Base-by-base conservation (phyloP, 2,888 invertebrate genomes). In the Sylvicola fuscatus region DNA sequence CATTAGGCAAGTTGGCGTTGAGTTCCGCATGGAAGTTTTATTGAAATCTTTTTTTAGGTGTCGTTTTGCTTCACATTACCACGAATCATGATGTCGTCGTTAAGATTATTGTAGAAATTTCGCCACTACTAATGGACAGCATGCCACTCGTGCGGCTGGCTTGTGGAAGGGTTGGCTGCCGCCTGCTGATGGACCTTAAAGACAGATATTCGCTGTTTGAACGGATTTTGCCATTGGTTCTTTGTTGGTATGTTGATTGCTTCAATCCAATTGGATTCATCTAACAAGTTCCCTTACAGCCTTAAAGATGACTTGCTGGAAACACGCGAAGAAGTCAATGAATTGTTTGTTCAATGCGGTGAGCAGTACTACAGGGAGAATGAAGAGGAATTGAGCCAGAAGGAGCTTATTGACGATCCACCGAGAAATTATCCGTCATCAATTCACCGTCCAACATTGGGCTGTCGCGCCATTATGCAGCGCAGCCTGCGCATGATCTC, bases 131-230 rank as follows among this genome's bases (percentile, higher is more conserved):
- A 3, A 90, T 92, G 64, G 92, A 93, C 61, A 72, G 77, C 45
- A 75, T 77, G 48, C 71, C 76, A 0, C 60, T 67, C 38, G 90
- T 92, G 1, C 66, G 93, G 32, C 58, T 65, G 47, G 78, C 81
- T 44, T 79, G 87, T 3, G 74, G 78, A 0, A 58, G 70, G 46
- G 75, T 82, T 45, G 76, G 83, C 1, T 80, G 82, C 3, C 61
- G 65, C 32, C 82, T 87, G 82, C 62, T 89, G 52, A 51, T 81
- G 16, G 67, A 71, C 37, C 69, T 89, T 38, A 66, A 66, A 35
- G 90, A 93, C 53, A 64, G 92, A 44, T 93, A 93, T 52, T 90
- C 90, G 0, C 89, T 74, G 58, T 89, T 84, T 64, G 74, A 79
- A 51, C 75, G 78, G 44, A 67, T 92, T 46, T 64, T 93, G 43